phyloP scores from a whole-genome alignment of 2,113 vertebrate genomes.

The Neopipo cinnamomea region DNA sequence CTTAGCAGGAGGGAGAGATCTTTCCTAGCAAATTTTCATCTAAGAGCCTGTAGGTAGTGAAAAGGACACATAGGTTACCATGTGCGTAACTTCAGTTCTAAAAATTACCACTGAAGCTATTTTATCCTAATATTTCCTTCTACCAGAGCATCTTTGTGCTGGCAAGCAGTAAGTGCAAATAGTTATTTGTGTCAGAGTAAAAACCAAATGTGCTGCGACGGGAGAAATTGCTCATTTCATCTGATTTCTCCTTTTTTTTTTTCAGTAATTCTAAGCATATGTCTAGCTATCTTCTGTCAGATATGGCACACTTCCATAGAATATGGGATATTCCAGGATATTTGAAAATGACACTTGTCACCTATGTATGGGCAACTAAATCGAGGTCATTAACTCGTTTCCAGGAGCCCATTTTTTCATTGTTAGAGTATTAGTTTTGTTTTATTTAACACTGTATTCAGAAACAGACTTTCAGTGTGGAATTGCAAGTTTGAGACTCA shows the following conservation, averaged over 20 bases:
- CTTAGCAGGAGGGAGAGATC: neutral
- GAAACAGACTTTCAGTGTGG: neutral
- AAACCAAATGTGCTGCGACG: neutral
- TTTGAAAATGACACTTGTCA: neutral
- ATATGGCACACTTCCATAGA: neutral
- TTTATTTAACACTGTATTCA: neutral
- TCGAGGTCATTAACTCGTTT: neutral
- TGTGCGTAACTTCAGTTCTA: neutral
- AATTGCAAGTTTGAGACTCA: neutral
- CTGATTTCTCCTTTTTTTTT: neutral
- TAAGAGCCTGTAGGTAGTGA: neutral
- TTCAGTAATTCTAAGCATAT: neutral
- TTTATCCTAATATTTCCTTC: neutral
- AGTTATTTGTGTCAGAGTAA: neutral
- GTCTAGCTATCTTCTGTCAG: neutral
- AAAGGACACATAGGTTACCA: neutral
- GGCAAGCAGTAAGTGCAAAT: neutral
- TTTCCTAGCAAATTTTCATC: neutral
- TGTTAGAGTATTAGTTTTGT: neutral
- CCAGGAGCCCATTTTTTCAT: neutral
- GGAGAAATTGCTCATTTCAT: neutral
- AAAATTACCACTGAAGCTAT: neutral
- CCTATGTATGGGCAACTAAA: neutral
- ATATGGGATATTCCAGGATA: neutral
- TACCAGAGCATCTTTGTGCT: neutral